Base-by-base conservation (phyloP, 2,888 invertebrate species). In the Drosophila tanythrix region DNA sequence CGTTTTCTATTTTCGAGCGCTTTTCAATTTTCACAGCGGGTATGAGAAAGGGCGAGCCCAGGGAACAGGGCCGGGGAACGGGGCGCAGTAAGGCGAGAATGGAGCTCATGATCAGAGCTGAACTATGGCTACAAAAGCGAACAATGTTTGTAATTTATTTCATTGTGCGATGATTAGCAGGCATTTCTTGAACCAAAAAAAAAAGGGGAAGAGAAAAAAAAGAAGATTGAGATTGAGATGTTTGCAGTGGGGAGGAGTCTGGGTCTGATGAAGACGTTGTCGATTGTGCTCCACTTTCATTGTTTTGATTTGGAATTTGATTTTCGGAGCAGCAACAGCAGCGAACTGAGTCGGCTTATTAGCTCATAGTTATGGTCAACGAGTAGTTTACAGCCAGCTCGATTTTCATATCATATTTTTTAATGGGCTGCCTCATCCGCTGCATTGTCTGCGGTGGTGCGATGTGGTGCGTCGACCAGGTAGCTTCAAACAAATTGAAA, bases 111-210 rank as follows among this genome's bases (percentile, higher is more conserved):
- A 69, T 74, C 70, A 29, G 61, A 52, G 43, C 51, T 68, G 64
- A 52, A 52, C 71, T 62, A 25, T 25, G 25, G 46, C 46, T 15
- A 62, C 67, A 66, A 74, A 52, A 18, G 52, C 76, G 66, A 90
- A 89, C 90, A 89, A 87, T 89, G 85, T 90, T 89, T 80, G 80
- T 90, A 90, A 89, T 89, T 89, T 89, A 89, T 90, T 89, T 90
- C 87, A 88, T 90, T 89, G 91, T 90, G 61, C 79, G 76, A 89
- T 90, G 90, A 91, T 89, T 91, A 88, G 90, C 85, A 85, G 85
- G 83, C 82, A 90, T 85, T 87, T 89, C 81, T 88, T 79, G 21
- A 58, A 46, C 61, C 27, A 7, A 29, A 51, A 29, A 18, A 38
- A 46, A 36, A 50, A 18, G 29, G 60, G 38, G 33, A 8, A 11